These are phyloP conservation scores for Drosophila santomea DNA, from an alignment of 1,140 invertebrate species.

Conservation along the genomic window DNA sequence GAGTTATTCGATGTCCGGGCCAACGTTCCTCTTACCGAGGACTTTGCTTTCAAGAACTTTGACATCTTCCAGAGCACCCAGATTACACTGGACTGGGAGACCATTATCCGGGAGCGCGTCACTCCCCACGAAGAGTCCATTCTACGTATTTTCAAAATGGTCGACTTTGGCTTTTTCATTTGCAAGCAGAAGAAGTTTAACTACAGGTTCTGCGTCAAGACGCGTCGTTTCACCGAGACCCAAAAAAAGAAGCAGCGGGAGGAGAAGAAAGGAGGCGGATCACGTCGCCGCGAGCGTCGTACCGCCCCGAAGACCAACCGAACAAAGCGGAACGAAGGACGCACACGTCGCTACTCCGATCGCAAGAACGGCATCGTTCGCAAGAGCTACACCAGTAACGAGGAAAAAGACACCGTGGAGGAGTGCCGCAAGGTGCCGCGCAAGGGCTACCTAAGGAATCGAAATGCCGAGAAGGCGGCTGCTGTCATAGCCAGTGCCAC, in stretches of 20 bases:
- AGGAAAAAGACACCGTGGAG: conserved; percentile 82
- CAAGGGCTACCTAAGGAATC: conserved; percentile 81
- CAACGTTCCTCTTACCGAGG: conserved; percentile 89
- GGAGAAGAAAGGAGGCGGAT: conserved; percentile 84
- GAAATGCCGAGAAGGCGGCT: conserved; percentile 76
- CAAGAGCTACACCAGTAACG: conserved; percentile 83
- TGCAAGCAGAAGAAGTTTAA: conserved; percentile 84
- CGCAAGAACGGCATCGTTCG: conserved; percentile 81
- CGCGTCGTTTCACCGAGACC: conserved; percentile 87
- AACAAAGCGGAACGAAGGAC: conserved; percentile 84
- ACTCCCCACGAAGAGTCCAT: conserved; percentile 88
- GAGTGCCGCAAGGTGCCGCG: conserved; percentile 77
- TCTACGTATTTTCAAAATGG: conserved; percentile 88
- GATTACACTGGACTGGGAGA: conserved; percentile 88
- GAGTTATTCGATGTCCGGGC: conserved; percentile 85
- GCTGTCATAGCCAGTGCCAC: conserved; percentile 64
- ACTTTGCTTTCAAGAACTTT: conserved; percentile 89
- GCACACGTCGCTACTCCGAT: conserved; percentile 85
- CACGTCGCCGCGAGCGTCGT: conserved; percentile 78
- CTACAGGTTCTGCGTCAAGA: conserved; percentile 83
- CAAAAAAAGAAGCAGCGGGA: conserved; percentile 87
- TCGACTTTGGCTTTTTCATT: conserved; percentile 88
- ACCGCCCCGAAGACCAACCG: conserved; percentile 74
- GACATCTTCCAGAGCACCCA: conserved; percentile 89
- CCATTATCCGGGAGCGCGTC: conserved; percentile 86